Conservation (phyloP, 2,888 invertebrate species). For the Xestia ashworthii region DNA sequence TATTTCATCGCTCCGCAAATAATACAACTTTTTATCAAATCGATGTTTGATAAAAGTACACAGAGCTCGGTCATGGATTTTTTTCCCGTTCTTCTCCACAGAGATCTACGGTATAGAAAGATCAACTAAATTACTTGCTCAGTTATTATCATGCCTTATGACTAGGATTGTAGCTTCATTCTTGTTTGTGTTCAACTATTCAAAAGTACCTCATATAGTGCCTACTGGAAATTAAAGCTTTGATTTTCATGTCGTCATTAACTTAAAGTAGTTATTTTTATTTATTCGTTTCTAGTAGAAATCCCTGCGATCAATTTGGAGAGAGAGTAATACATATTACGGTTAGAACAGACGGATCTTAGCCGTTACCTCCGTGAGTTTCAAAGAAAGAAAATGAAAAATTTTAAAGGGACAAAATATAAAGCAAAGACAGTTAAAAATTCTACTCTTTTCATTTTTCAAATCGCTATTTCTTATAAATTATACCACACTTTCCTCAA, state of each 20-base stretch:
- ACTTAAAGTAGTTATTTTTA: too few species aligned
- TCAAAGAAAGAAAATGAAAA: neutral
- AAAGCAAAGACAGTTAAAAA: slow-evolving; percentile 13
- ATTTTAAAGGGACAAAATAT: neutral
- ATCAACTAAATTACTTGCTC: neutral
- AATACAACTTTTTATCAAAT: neutral
- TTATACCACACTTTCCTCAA: slow-evolving; percentile 53
- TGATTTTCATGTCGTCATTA: neutral
- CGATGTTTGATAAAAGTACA: too few species aligned
- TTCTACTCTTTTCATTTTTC: slow-evolving; percentile 26
- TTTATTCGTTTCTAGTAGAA: neutral
- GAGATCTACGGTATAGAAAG: neutral
- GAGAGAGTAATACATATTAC: neutral
- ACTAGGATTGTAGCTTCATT: neutral
- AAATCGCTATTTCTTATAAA: slow-evolving; percentile 58
- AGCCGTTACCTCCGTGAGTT: neutral
- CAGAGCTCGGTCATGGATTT: neutral
- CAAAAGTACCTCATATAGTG: neutral
- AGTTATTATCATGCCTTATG: neutral
- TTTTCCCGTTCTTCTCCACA: neutral
- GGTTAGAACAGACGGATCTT: neutral
- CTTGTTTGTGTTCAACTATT: neutral
- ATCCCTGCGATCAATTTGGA: neutral
- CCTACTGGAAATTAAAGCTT: neutral
- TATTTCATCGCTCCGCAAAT: too few species aligned